Conservation (phyloP, 2,113 vertebrate genomes). For the Peromyscus polionotus region DNA sequence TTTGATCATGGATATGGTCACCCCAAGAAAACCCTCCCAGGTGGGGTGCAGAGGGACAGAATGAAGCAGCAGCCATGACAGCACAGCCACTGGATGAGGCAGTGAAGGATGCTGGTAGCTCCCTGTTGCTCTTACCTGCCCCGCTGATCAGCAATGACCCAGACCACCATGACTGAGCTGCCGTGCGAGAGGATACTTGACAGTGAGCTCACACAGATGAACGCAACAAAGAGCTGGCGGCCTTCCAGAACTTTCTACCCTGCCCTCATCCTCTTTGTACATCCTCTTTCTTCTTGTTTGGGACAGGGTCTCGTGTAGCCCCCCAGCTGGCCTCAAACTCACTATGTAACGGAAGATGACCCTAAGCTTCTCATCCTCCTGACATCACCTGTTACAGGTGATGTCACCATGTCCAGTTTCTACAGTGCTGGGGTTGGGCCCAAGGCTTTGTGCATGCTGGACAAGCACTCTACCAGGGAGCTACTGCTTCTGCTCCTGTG, state of each 20-base stretch:
- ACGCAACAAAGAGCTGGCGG: not conserved
- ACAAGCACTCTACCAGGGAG: not conserved
- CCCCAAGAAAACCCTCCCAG: not conserved
- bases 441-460: not conserved
- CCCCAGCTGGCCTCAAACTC: not conserved
- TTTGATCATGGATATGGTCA: not conserved
- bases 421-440: not conserved
- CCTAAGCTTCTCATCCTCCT: not conserved
- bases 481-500: not conserved
- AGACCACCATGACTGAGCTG: not conserved
- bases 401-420: too few species aligned
- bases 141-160: not conserved
- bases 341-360: not conserved
- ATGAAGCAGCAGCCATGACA: not conserved
- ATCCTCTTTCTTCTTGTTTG: too few species aligned
- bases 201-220: not conserved
- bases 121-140: not conserved
- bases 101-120: not conserved
- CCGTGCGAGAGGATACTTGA: not conserved
- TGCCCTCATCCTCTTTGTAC: not conserved
- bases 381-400: not conserved
- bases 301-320: not conserved
- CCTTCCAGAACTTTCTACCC: not conserved
- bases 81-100: not conserved
- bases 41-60: not conserved